A percentile compares a stretch with the other conserved stretches of the same genome.
Evolutionary conservation across 2,888 invertebrate species (phyloP).

Genomic region (Tetranychus piercei): DNA sequence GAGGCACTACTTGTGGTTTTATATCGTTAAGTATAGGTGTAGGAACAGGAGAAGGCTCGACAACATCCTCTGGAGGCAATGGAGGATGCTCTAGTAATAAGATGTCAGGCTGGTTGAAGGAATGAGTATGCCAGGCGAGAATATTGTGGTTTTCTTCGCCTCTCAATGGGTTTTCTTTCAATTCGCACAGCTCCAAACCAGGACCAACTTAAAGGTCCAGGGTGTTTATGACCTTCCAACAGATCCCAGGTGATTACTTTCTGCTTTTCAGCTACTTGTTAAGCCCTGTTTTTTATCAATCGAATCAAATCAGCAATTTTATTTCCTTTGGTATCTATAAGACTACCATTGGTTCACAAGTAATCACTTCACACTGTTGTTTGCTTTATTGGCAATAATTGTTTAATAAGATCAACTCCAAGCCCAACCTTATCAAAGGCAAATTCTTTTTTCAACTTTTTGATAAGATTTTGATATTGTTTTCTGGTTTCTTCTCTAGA

Average conservation of each 20-base stretch:
- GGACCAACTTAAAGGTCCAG: slow-evolving; percentile 84
- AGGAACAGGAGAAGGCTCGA: slow-evolving; percentile 10
- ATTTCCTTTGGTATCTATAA: slow-evolving; percentile 80
- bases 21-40: slow-evolving; percentile 4
- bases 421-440: slow-evolving; percentile 14
- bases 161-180: slow-evolving; percentile 74
- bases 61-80: slow-evolving; percentile 33
- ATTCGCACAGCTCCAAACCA: slow-evolving; percentile 88
- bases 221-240: slow-evolving; percentile 82
- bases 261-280: slow-evolving; percentile 71
- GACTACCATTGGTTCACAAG: slow-evolving; percentile 69
- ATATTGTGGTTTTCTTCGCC: slow-evolving; percentile 78
- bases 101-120: slow-evolving; percentile 60
- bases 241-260: slow-evolving; percentile 91
- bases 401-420: slow-evolving; percentile 49
- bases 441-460: slow-evolving; percentile 46
- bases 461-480: slow-evolving; percentile 81
- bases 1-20: neutral
- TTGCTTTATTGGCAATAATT: slow-evolving; percentile 76
- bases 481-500: slow-evolving; percentile 67
- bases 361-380: slow-evolving; percentile 69
- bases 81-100: slow-evolving; percentile 77
- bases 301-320: slow-evolving; percentile 72
- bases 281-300: slow-evolving; percentile 81
- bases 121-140: slow-evolving; percentile 75